Evolutionary conservation across 1,140 invertebrate species (phyloP).

Genomic region (Hermatobates lingyangjiaoensis): DNA sequence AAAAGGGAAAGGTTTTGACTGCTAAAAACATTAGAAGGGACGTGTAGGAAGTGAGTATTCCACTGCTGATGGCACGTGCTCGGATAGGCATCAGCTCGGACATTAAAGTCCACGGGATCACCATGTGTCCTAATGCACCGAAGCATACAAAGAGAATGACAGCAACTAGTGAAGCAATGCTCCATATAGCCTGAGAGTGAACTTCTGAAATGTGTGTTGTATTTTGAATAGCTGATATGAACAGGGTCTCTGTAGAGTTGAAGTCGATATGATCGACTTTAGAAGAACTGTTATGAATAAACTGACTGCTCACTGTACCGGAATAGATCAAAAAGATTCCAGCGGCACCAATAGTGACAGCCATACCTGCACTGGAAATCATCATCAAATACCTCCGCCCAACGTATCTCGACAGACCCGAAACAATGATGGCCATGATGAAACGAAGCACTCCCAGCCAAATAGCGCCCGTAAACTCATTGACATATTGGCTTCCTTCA

Average conservation of each 20-base stretch:
- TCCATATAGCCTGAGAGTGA: background rate
- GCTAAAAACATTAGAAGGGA: slow-evolving; percentile 43
- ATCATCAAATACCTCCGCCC: slow-evolving; percentile 30
- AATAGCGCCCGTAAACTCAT: slow-evolving; percentile 29
- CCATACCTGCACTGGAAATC: slow-evolving; percentile 33
- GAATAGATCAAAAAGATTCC: background rate
- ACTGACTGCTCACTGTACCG: background rate
- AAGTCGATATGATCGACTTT: background rate
- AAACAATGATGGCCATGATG: slow-evolving; percentile 27
- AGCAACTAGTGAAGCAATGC: slow-evolving; percentile 23
- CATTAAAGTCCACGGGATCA: slow-evolving; percentile 43
- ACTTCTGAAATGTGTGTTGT: background rate
- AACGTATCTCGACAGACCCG: slow-evolving; percentile 30
- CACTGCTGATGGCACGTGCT: slow-evolving; percentile 31
- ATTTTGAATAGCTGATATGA: background rate
- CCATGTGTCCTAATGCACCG: slow-evolving; percentile 31
- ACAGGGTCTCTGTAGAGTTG: background rate
- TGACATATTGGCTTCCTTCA: slow-evolving; percentile 25
- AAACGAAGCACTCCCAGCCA: slow-evolving; percentile 31
- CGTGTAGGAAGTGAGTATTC: slow-evolving; percentile 34
- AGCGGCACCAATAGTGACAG: slow-evolving; percentile 12
- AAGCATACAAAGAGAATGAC: slow-evolving; percentile 32
- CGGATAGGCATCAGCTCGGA: slow-evolving; percentile 24
- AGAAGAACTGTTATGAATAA: background rate
- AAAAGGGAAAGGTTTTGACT: slow-evolving; percentile 37